phyloP scores from a whole-genome alignment of 2,888 invertebrate genomes.

The Brachypalpus laphriformis region DNA sequence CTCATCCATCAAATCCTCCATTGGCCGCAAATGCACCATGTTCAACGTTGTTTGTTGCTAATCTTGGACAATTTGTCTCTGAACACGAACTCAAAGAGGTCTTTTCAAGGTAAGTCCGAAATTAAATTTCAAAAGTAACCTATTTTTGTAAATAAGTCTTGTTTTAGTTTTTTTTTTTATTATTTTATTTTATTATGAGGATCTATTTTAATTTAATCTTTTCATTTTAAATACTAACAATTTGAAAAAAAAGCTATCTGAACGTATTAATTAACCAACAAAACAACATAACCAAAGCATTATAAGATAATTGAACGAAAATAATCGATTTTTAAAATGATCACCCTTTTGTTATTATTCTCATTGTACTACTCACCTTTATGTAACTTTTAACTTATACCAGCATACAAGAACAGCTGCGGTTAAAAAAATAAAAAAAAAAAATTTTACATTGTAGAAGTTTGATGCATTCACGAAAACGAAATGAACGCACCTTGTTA shows the following conservation, averaged over 20 bases:
- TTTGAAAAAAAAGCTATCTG: conserved; percentile 14
- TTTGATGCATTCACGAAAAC: conserved; percentile 57
- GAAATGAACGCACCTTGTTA: conserved; percentile 61
- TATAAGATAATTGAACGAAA: neutral
- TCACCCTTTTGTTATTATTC: conserved; percentile 17
- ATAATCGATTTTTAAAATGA: neutral
- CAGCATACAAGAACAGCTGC: conserved; percentile 57
- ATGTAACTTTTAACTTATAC: conserved; percentile 18
- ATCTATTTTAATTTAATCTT: conserved; percentile 21
- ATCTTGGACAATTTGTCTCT: conserved; percentile 98
- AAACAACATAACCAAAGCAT: conserved; percentile 17
- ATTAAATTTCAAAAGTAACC: neutral
- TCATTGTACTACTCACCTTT: conserved; percentile 25
- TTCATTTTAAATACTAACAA: conserved; percentile 2
- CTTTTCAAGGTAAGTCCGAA: conserved; percentile 93
- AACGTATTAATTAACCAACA: conserved; percentile 31
- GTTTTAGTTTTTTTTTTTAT: neutral
- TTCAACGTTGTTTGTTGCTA: conserved; percentile 99
- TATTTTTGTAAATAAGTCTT: conserved; percentile 3
- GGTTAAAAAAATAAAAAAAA: conserved; percentile 29
- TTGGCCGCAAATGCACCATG: conserved; percentile 92
- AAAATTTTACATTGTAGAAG: conserved; percentile 58
- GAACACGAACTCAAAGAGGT: conserved; percentile 99
- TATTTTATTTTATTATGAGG: neutral
- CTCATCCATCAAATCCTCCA: conserved; percentile 82